Base-by-base conservation (phyloP, 2,113 vertebrate genomes). In the Corythoichthys haematopterus region DNA sequence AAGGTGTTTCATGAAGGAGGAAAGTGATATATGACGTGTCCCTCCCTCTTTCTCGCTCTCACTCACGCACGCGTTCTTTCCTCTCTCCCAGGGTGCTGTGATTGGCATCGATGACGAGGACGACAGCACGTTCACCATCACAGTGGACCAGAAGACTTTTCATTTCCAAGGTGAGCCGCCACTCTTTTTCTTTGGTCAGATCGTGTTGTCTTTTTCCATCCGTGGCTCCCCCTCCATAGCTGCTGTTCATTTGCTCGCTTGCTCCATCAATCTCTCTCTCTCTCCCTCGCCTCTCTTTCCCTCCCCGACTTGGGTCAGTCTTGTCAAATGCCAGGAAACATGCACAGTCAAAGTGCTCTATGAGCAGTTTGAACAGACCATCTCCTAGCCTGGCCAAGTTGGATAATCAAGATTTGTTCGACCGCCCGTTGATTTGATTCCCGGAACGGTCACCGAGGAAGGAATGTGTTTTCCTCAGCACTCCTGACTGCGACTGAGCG, bases 91-190 rank as follows among this genome's bases (percentile, higher is more conserved):
- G 97, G 97, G 97, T 93, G 97, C 97, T 92, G 97, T 99, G 92
- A 99, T 99, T 91, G 97, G 97, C 92, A 99, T 99, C 74, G 97
- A 99, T 92, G 97, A 99, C 89, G 97, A 99, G 90, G 97, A 99
- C 91, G 97, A 99, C 94, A 99, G 97, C 95, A 99, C 97, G 87
- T 99, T 99, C 92, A 99, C 97, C 88, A 98, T 99, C 92, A 99
- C 97, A 85, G 97, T 99, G 92, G 97, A 99, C 93, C 97, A 99
- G 92, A 99, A 99, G 95, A 99, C 97, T 91, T 99, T 99, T 91
- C 97, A 99, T 94, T 99, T 98, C 89, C 97, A 98, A 94, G 97
- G 97, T 99, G 93, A 96, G 95, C 85, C 83, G 80, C 86, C 77
- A 82, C 60, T 53, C 15, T 46, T 59, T 62, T 62, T 3, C 55